A percentile compares a stretch with the other conserved stretches of the same genome.
These are phyloP conservation scores for Todiramphus saurophagus DNA, from an alignment of 2,113 vertebrate genomes.

Conservation along the genomic window DNA sequence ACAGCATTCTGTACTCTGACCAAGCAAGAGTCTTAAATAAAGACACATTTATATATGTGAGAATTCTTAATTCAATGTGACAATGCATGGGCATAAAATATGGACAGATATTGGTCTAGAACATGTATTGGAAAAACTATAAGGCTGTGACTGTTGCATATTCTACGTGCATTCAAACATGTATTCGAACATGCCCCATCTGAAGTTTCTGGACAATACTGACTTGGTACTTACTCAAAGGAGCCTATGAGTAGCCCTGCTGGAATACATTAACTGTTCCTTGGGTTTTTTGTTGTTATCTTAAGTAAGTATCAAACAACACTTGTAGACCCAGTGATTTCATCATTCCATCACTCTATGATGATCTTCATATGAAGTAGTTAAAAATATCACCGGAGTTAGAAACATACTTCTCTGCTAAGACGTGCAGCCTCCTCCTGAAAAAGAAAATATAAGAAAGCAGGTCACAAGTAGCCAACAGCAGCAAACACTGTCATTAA, in stretches of 20 bases:
- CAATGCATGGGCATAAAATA: neutral
- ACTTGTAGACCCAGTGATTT: neutral
- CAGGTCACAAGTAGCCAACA: conserved; percentile 34
- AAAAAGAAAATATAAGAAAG: neutral
- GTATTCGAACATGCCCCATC: neutral
- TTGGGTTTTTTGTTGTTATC: neutral
- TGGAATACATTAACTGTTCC: neutral
- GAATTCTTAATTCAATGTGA: neutral
- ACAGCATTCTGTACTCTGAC: neutral
- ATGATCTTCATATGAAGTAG: neutral
- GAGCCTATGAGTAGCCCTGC: neutral
- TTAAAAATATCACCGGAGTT: neutral
- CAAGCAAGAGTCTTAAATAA: neutral
- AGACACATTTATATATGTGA: neutral
- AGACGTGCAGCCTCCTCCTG: neutral
- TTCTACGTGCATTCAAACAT: neutral
- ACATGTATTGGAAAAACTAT: neutral
- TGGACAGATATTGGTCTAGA: neutral
- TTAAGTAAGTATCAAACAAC: neutral
- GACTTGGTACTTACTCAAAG: neutral
- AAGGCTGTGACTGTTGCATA: neutral
- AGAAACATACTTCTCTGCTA: neutral
- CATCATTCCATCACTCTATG: neutral
- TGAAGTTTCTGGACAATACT: neutral
- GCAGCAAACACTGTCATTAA: neutral